Evolutionary conservation across 2,888 invertebrate genomes (phyloP), one percentile per base, ranked within the genome.

Genomic region (Polydrusus cervinus): DNA sequence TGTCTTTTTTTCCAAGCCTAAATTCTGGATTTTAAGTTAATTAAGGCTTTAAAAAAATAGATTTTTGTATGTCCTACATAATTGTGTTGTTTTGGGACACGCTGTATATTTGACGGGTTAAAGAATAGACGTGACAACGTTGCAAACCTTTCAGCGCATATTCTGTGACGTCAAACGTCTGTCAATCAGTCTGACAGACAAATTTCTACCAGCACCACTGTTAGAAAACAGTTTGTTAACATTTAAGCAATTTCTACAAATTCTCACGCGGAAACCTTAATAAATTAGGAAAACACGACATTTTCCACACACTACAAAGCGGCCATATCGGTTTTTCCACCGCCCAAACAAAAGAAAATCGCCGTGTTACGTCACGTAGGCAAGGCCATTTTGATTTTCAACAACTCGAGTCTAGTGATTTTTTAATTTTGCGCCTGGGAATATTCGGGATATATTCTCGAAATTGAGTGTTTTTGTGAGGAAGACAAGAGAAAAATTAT

Each of bases 331-430:
- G 71, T 77, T 78, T 78, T 81, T 78, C 77, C 73, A 77, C 74
- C 76, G 74, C 75, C 68, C 69, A 79, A 79, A 80, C 80, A 81
- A 78, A 79, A 79, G 79, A 82, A 82, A 83, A 83, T 82, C 80
- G 78, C 76, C 79, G 80, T 80, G 82, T 82, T 84, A 85, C 84
- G 85, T 86, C 87, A 87, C 87, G 87, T 86, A 85, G 86, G 86
- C 82, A 83, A 84, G 83, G 87, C 87, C 87, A 87, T 87, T 87
- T 87, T 87, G 87, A 85, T 83, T 82, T 84, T 76, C 76, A 79
- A 79, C 43, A 47, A 53, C 45, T 68, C 40, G 11, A 62, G 49
- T 25, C 60, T 71, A 30, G 47, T 81, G 82, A 80, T 80, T 83
- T 81, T 85, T 84, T 83, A 83, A 83, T 83, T 81, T 80, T 79